Percentiles rank a stretch among this genome's conserved stretches.
phyloP scores from a whole-genome alignment of 2,888 invertebrate species.

The Chelonus formosanus region DNA sequence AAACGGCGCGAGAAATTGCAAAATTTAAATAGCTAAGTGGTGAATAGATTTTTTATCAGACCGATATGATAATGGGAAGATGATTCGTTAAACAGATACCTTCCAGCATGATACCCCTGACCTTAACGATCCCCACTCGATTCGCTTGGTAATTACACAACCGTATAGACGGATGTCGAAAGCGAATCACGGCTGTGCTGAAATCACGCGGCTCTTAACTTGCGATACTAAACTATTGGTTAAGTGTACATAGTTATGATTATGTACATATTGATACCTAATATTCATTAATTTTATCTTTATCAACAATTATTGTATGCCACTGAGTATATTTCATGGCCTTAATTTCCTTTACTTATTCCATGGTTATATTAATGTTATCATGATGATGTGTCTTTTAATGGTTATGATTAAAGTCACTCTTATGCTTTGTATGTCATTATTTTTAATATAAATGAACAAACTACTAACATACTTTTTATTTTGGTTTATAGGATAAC shows the following conservation, averaged over 20 bases:
- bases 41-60: no score
- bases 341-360: no score
- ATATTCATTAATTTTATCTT: no score
- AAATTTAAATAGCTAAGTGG: not conserved
- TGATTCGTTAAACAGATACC: constrained; percentile 26
- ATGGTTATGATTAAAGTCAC: not conserved
- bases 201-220: constrained; percentile 17
- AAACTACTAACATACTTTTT: no score
- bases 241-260: no score
- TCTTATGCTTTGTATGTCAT: not conserved
- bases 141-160: constrained; percentile 53
- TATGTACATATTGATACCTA: no score
- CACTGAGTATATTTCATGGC: no score
- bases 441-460: not conserved
- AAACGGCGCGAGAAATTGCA: not conserved
- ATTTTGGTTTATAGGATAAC: no score
- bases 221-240: not conserved
- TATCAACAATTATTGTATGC: no score
- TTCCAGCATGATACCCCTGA: constrained; percentile 56
- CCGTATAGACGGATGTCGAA: constrained; percentile 56
- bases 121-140: constrained; percentile 52
- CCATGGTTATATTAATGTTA: not conserved
- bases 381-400: constrained; percentile 26
- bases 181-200: constrained; percentile 37
- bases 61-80: not conserved